Base-by-base conservation (phyloP, 2,113 vertebrate species). In the Pterocles orientalis region DNA sequence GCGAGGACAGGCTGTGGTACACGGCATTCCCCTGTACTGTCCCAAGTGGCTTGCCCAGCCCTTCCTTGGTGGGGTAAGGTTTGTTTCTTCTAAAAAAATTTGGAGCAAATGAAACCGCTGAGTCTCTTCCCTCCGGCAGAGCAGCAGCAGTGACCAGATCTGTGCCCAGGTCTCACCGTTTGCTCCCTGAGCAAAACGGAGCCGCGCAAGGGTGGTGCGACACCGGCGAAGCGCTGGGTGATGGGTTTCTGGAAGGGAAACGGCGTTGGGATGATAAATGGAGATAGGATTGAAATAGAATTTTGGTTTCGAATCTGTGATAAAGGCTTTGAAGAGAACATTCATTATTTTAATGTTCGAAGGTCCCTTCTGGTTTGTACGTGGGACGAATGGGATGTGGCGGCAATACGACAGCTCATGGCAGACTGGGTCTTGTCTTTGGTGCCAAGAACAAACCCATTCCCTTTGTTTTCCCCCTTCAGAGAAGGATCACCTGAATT, bases 351-450 rank as follows among this genome's bases (percentile, higher is more conserved):
- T 21, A 36, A 31, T 7, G 28, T 28, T n/a, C 15, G 24, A 33
- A 50, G 18, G 61, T 9, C 41, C 23, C 41, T 57, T 57, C 61
- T 57, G 6, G 14, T 50, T 43, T 29, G 43, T 48, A 3, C 10
- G 7, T 0, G 24, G 34, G 17, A 29, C 1, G 1, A 24, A 19
- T 58, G 5, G 4, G 43, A 25, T 34, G 24, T 3, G 3, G 53
- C 34, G 36, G 15, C 16, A 18, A 14, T 18, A 12, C 1, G 23
- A 26, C 61, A 51, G 69, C 61, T 58, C 6, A 1, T 8, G 58
- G 78, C 28, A 34, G 58, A 2, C 14, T 3, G n/a, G n/a, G 50
- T 31, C 26, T 57, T 31, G 5, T n/a, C 60, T 48, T 13, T 18
- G 19, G 7, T 24, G 29, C 36, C 66, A 51, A 24, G 60, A 60